Evolutionary conservation across 2,113 vertebrate genomes (phyloP).

Genomic region (Neolamprologus tretocephalus): DNA sequence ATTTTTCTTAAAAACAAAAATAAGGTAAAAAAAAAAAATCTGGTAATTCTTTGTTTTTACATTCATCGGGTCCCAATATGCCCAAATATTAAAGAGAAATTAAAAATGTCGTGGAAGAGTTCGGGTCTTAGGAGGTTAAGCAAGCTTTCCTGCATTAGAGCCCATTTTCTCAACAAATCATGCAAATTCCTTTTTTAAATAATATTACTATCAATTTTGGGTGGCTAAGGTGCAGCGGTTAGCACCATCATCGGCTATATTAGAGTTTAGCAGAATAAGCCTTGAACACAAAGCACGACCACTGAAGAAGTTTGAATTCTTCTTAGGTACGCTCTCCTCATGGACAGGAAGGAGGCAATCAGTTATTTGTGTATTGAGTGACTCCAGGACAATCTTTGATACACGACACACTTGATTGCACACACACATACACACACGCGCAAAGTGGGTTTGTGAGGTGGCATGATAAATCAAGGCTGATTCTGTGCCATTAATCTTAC

Average conservation of each 20-base stretch:
- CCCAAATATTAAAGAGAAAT: not conserved
- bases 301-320: not conserved
- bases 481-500: slow-evolving; percentile 39
- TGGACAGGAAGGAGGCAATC: slow-evolving; percentile 1
- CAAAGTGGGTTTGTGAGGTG: not conserved
- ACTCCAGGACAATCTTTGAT: slow-evolving; percentile 18
- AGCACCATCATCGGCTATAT: not conserved
- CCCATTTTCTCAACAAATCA: not conserved
- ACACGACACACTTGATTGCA: slow-evolving; percentile 4
- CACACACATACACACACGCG: not conserved
- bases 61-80: not conserved
- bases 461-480: slow-evolving; percentile 22
- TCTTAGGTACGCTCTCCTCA: not conserved
- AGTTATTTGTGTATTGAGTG: slow-evolving; percentile 29
- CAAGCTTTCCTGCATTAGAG: not conserved
- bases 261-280: not conserved
- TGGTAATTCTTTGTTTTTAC: not conserved
- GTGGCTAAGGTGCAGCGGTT: not conserved
- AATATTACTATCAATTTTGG: not conserved
- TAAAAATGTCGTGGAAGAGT: not conserved
- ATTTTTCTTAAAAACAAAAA: not conserved
- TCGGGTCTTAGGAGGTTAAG: not conserved
- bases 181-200: not conserved
- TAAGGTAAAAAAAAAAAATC: not conserved
- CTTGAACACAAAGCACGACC: not conserved